Evolutionary conservation across 2,113 vertebrate genomes (phyloP), one percentile per base, ranked within the genome.

Genomic region (Verasper variegatus): DNA sequence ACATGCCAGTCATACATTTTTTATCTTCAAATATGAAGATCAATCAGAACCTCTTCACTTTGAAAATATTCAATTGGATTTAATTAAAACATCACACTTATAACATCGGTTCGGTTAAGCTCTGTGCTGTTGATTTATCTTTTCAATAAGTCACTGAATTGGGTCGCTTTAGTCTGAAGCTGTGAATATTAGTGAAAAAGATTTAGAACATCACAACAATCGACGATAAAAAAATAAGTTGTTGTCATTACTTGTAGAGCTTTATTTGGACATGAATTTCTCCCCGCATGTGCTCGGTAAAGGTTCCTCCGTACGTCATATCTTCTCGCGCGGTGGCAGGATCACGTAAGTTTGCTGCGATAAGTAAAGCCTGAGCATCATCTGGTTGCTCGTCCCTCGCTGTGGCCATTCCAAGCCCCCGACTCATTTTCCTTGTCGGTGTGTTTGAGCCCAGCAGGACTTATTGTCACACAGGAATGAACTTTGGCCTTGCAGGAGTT

Each of bases 391-490:
- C 23, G 9, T 23, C 21, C 5, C 24, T 59, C 17, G 9, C 27
- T 59, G 24, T 31, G 57, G 31, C 24, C 27, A 18, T 59, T 10
- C 17, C 58, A 4, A 35, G 17, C 10, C 31, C 26, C 7, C 62
- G 40, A 23, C 56, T 56, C 35, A 20, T 49, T 66, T 45, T 59
- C 31, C 42, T 8, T 61, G 68, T 49, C 21, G 57, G 42, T 23
- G 13, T 58, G 71, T 42, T 76, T 66, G 56, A 86, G 77, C 76
- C 61, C 55, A 68, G 42, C 65, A n/a, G 20, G 76, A 49, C 42
- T 51, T 45, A 31, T 23, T 47, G n/a, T 63, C 63, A 58, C 2
- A 11, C 31, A 15, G 64, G 35, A 40, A 2, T 21, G 59, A 61
- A n/a, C 59, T 61, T 13, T 40, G 26, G 20, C 59, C 59, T 21